phyloP scores from a whole-genome alignment of 2,113 vertebrate species.

The Ceyx margarethae region DNA sequence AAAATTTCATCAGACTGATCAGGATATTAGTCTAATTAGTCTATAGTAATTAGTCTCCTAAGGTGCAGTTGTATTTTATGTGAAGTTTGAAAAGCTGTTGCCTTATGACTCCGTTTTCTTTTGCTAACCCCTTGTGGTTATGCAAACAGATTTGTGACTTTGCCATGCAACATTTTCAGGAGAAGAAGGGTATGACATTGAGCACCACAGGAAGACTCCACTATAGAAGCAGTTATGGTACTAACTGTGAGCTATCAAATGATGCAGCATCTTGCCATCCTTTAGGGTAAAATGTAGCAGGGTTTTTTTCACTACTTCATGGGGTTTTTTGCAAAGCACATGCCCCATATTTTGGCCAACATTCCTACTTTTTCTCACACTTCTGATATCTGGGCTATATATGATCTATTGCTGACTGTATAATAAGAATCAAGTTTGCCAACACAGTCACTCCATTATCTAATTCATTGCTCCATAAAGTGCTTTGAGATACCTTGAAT shows the following conservation, averaged over 20 bases:
- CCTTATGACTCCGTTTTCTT: background rate
- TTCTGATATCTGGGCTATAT: conserved; percentile 3
- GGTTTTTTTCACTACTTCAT: background rate
- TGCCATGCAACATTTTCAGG: background rate
- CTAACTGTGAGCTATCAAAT: background rate
- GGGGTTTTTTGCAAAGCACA: background rate
- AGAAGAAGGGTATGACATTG: background rate
- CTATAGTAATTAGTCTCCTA: background rate
- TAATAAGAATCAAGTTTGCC: conserved; percentile 67
- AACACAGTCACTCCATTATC: conserved; percentile 67
- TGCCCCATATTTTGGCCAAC: conserved; percentile 38
- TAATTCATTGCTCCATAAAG: conserved; percentile 65
- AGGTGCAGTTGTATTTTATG: background rate
- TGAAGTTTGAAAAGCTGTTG: background rate
- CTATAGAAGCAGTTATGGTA: background rate
- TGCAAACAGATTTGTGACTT: background rate
- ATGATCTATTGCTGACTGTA: conserved; percentile 55
- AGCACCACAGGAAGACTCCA: background rate
- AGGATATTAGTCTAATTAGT: background rate
- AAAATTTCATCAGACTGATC: background rate
- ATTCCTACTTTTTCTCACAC: conserved; percentile 25
- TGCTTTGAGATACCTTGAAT: conserved; percentile 67
- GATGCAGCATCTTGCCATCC: background rate
- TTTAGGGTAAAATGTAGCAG: background rate
- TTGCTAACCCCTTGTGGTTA: background rate